Evolutionary conservation across 2,113 vertebrate genomes (phyloP).

Genomic region (Triplophysa dalaica): DNA sequence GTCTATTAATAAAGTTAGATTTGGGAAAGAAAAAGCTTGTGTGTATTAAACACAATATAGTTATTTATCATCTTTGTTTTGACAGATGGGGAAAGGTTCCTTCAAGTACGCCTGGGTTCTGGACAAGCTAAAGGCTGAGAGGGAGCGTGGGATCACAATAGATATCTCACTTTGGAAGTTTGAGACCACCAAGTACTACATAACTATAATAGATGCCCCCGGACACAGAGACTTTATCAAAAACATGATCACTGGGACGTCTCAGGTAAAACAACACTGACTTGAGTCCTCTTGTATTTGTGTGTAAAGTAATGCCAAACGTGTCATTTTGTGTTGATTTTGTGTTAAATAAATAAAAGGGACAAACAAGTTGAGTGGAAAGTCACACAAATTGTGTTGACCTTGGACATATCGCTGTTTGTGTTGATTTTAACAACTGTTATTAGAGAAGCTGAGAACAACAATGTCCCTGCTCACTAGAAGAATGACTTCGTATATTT

Average conservation of each 20-base stretch:
- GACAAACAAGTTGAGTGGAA: no score
- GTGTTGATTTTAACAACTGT: no score
- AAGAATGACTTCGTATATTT: background rate
- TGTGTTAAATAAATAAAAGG: no score
- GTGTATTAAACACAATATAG: no score
- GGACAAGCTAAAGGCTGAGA: slow-evolving; percentile 48
- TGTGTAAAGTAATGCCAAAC: background rate
- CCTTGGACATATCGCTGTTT: no score
- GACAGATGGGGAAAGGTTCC: slow-evolving; percentile 52
- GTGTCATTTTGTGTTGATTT: no score
- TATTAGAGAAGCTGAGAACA: no score
- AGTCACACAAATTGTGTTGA: no score
- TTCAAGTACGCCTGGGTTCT: slow-evolving; percentile 53
- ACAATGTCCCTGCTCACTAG: no score
- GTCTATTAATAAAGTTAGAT: no score
- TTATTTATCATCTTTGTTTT: slow-evolving; percentile 2
- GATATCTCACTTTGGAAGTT: slow-evolving; percentile 57
- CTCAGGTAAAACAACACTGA: slow-evolving; percentile 38
- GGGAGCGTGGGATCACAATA: slow-evolving; percentile 50
- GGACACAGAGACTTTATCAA: slow-evolving; percentile 60
- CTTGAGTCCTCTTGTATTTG: background rate
- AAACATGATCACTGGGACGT: slow-evolving; percentile 58
- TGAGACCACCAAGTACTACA: slow-evolving; percentile 55
- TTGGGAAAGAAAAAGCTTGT: no score
- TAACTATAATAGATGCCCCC: slow-evolving; percentile 57